These are phyloP conservation scores for Elaeidobius kamerunicus DNA, from an alignment of 2,888 invertebrate species.

Conservation along the genomic window DNA sequence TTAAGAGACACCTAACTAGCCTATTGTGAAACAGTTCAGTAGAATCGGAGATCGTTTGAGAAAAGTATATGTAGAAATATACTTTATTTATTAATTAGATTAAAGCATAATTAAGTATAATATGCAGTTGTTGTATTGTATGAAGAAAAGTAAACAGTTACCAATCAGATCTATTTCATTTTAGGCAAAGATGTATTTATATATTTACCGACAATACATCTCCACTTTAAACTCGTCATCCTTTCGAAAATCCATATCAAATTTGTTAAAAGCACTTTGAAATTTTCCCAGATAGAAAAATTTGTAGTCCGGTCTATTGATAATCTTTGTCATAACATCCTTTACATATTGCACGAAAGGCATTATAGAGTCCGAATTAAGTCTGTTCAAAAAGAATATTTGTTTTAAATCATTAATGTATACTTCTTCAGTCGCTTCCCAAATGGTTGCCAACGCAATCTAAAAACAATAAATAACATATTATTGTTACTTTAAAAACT, in stretches of 20 bases:
- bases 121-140: too few relatives aligned
- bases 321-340: constrained; percentile 55
- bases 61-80: too few relatives aligned
- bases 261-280: constrained; percentile 58
- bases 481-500: not conserved
- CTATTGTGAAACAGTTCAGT: too few relatives aligned
- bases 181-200: not conserved
- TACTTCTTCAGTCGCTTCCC: constrained; percentile 49
- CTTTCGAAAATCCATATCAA: constrained; percentile 58
- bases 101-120: too few relatives aligned
- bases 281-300: constrained; percentile 57
- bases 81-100: too few relatives aligned
- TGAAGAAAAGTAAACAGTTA: too few relatives aligned
- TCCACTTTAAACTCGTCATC: constrained; percentile 59
- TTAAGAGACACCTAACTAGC: too few relatives aligned
- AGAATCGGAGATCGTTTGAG: too few relatives aligned
- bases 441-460: constrained; percentile 46
- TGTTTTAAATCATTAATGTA: constrained; percentile 54
- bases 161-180: not conserved
- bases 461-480: constrained; percentile 28
- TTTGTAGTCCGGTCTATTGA: constrained; percentile 57
- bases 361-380: constrained; percentile 54
- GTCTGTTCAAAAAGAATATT: constrained; percentile 56
- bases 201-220: constrained; percentile 50
- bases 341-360: constrained; percentile 57